These are phyloP conservation scores for Pagetopsis macropterus DNA, from an alignment of 2,797 vertebrate species.

Conservation along the genomic window DNA sequence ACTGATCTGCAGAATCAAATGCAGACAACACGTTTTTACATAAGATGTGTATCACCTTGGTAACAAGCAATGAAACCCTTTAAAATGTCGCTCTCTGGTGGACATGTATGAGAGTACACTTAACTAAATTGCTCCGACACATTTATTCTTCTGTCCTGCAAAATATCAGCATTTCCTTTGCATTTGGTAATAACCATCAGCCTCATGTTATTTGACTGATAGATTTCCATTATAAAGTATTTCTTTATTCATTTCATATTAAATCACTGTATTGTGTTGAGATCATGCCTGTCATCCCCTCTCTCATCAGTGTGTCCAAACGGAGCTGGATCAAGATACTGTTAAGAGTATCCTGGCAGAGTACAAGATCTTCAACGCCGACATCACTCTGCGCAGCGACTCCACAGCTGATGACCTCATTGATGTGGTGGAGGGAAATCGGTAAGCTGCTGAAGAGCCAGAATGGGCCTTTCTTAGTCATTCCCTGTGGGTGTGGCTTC, in stretches of 20 bases:
- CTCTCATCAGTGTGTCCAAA: slow-evolving; percentile 89
- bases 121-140: not conserved
- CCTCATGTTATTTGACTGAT: not conserved
- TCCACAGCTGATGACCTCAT: slow-evolving; percentile 97
- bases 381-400: slow-evolving; percentile 95
- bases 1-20: not conserved
- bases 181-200: not conserved
- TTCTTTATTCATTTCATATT: not conserved
- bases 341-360: slow-evolving; percentile 97
- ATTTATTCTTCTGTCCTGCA: not conserved
- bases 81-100: slow-evolving; percentile 38
- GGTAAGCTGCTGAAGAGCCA: slow-evolving; percentile 81
- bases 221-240: not conserved
- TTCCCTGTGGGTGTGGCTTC: slow-evolving; percentile 59
- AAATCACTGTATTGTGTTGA: not conserved
- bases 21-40: not conserved
- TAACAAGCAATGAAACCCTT: not conserved
- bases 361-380: slow-evolving; percentile 98
- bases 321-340: slow-evolving; percentile 91
- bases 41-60: not conserved
- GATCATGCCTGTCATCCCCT: not conserved
- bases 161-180: not conserved
- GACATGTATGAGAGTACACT: slow-evolving; percentile 7
- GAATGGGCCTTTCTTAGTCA: slow-evolving; percentile 37
- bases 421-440: slow-evolving; percentile 98